A percentile compares a stretch with the other conserved stretches of the same genome.
Conservation (phyloP, 2,888 invertebrate genomes). For the Apantesis nais region DNA sequence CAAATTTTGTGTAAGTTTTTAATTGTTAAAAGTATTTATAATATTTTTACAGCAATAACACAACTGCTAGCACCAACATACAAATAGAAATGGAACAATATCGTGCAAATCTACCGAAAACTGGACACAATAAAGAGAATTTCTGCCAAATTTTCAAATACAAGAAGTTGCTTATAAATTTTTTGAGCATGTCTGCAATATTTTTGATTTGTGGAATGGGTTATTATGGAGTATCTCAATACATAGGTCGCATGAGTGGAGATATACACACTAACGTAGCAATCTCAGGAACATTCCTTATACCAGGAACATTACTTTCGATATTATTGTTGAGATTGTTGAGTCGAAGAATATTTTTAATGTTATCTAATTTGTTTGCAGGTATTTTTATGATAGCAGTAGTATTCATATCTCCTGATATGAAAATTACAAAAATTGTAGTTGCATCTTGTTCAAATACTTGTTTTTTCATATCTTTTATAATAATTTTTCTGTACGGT, state of each 20-base stretch:
- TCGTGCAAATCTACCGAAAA: conserved; percentile 32
- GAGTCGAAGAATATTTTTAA: conserved; percentile 87
- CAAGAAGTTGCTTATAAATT: conserved; percentile 85
- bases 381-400: conserved; percentile 66
- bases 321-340: conserved; percentile 85
- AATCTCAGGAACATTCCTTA: conserved; percentile 87
- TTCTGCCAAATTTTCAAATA: conserved; percentile 71
- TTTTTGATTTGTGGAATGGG: conserved; percentile 93
- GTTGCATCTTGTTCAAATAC: conserved; percentile 90
- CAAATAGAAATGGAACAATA: conserved; percentile 62
- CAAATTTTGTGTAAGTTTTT: background rate
- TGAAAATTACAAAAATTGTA: conserved; percentile 79
- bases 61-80: conserved; percentile 51
- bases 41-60: conserved; percentile 58
- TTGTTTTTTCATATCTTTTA: conserved; percentile 92
- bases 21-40: background rate
- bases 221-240: conserved; percentile 93
- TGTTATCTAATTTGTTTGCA: conserved; percentile 79
- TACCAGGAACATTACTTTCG: conserved; percentile 87
- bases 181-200: conserved; percentile 88
- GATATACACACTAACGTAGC: conserved; percentile 92
- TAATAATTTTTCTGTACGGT: conserved; percentile 92
- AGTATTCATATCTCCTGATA: conserved; percentile 53
- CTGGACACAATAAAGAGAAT: conserved; percentile 45
- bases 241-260: conserved; percentile 90